A percentile compares a stretch with the other conserved stretches of the same genome.
Evolutionary conservation across 2,113 vertebrate species (phyloP).

Genomic region (Varanus komodoensis): DNA sequence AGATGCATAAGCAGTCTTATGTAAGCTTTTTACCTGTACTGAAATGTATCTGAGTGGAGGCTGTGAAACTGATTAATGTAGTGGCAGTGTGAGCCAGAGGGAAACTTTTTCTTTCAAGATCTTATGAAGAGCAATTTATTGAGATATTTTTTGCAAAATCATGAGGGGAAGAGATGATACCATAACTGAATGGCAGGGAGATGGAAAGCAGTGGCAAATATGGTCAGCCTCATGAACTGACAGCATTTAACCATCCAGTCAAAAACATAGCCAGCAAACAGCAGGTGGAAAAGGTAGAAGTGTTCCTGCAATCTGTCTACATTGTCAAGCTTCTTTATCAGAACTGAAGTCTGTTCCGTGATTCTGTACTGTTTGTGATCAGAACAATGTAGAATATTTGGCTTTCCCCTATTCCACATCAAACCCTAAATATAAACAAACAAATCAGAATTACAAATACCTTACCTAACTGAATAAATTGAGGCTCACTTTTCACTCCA

Average conservation of each 20-base stretch:
- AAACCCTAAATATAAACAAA: neutral
- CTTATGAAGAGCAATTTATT: neutral
- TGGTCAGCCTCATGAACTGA: neutral
- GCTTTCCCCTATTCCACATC: slow-evolving; percentile 6
- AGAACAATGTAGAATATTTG: slow-evolving; percentile 6
- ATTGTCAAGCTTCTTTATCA: neutral
- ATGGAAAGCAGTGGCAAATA: neutral
- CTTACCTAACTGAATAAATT: slow-evolving; percentile 94
- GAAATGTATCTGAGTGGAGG: neutral
- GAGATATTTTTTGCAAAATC: neutral
- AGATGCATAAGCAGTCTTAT: no score
- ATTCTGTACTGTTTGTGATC: neutral
- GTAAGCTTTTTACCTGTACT: neutral
- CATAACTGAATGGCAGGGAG: neutral
- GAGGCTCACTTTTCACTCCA: slow-evolving; percentile 92
- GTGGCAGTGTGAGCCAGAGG: neutral
- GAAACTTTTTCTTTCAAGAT: neutral
- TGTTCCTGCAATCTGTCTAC: neutral
- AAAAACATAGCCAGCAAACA: neutral
- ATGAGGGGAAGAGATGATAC: neutral
- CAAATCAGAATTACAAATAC: neutral
- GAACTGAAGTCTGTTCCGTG: neutral
- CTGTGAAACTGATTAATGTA: neutral
- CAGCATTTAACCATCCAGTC: neutral
- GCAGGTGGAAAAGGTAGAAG: neutral